These are phyloP conservation scores for Synanthedon myopaeformis DNA, from an alignment of 2,888 invertebrate genomes.

Conservation along the genomic window DNA sequence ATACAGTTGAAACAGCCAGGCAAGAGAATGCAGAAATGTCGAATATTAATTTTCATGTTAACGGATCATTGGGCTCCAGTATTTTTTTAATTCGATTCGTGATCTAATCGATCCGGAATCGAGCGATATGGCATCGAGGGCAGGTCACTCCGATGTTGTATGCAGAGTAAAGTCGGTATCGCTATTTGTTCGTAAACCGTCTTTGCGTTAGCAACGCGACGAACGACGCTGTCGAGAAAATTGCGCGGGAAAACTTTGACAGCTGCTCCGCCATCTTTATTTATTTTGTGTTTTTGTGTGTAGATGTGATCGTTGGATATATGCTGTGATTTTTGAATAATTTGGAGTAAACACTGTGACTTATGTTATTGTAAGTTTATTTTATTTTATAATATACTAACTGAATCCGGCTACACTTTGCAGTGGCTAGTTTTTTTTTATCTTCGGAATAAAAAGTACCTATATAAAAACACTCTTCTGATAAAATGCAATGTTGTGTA, in stretches of 20 bases:
- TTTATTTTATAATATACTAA: not conserved
- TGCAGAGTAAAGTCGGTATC: slow-evolving; percentile 4
- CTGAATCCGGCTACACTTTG: too few species aligned
- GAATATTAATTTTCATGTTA: not conserved
- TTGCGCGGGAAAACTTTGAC: slow-evolving; percentile 9
- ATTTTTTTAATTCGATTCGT: slow-evolving; percentile 10
- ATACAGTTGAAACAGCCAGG: too few species aligned
- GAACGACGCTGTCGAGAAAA: slow-evolving; percentile 1
- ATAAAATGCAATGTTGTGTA: too few species aligned
- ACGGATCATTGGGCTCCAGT: slow-evolving; percentile 11
- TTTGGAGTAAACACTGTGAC: not conserved
- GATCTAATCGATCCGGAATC: slow-evolving; percentile 8
- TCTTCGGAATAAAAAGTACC: too few species aligned
- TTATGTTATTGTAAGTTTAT: not conserved
- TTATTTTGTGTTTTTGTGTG: slow-evolving; percentile 2
- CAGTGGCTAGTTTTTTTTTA: too few species aligned
- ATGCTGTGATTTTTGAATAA: not conserved
- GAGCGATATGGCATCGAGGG: slow-evolving; percentile 5
- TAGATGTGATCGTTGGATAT: not conserved
- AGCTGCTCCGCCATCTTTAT: slow-evolving; percentile 3
- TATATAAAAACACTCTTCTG: too few species aligned
- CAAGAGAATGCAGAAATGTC: not conserved
- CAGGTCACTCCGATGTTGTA: not conserved
- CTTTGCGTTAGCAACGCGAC: slow-evolving; percentile 3
- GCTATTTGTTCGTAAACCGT: slow-evolving; percentile 9